Base-by-base conservation (phyloP, 2,113 vertebrate species). In the Channa maculata region DNA sequence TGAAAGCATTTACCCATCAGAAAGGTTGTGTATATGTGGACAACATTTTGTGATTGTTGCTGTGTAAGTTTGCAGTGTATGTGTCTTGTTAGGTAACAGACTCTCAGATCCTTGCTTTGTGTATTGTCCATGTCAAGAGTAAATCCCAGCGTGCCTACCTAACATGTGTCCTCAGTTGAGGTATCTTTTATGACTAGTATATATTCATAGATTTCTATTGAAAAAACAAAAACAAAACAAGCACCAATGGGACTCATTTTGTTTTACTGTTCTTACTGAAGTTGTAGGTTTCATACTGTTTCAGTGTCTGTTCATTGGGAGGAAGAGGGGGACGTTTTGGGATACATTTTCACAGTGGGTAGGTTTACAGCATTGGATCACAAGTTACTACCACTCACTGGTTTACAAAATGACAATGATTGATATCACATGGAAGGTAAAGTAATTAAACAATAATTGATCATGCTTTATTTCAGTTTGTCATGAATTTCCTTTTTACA, bases 281-380 rank as follows among this genome's bases (percentile, higher is more conserved):
- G 69, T 70, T 79, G 3, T 49, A 68, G 62, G 60, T 75, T 51
- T 45, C 54, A 68, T 79, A 49, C 8, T 62, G 52, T 14, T 54
- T 69, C 24, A 24, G 24, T 48, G 50, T 71, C 44, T 14, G 37
- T 72, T 54, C 43, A 37, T 39, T 49, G 36, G 66, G 45, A 55
- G 43, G 4, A 33, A 3, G 15, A 3, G 8, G 14, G 37, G 59
- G 24, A 24, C 24, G 24, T 24, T 24, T 24, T 24, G 24, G 46
- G 46, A 24, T 43, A 43, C 13, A 6, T 65, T 11, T 45, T 53
- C 60, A 70, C 64, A 64, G 48, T 64, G n/a, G 50, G 34, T 57
- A 37, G 52, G 83, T 91, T 88, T 87, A 82, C 80, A 67, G 60
- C 49, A 57, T 59, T 61, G 59, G 49, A 70, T 82, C 66, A 45